Base-by-base conservation (phyloP, 1,140 invertebrate genomes). In the Zophobas atratus region DNA sequence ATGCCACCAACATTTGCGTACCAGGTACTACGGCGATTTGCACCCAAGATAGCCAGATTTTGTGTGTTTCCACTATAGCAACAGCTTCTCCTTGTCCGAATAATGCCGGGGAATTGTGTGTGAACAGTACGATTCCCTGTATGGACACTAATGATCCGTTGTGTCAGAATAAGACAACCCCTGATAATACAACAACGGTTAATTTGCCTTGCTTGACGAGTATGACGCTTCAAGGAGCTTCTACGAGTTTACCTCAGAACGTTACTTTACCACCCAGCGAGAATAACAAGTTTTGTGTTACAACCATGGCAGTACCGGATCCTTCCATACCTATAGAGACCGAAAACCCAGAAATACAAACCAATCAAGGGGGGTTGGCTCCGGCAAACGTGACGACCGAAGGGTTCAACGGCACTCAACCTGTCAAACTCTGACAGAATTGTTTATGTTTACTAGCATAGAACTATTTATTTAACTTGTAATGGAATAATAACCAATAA, bases 201-300 rank as follows among this genome's bases (percentile, higher is more conserved):
- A 72, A 8, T 43, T 41, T 77, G n/a, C 82, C 82, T 0, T 83
- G 82, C 73, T 72, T 82, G 8, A 80, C 82, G 5, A 83, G 82
- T 53, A 38, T 83, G 8, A 83, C 81, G 6, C 48, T 81, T 36
- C 79, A 83, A 63, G 73, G 72, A 3, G 79, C 80, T 49, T 76
- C 79, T 4, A 43, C 81, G 43, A 76, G 80, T 51, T 57, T 81
- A 77, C 49, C 53, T 6, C 32, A 70, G 36, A 78, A 73, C 34
- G 36, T 49, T 36, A 53, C 57, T 36, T 48, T 53, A 48, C 80
- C 79, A 38, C 75, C 70, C 33, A 80, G 70, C 35, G 48, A 79
- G 35, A 74, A 81, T n/a, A 80, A 82, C 60, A 77, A 67, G 20
- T 83, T 80, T 63, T 83, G 82, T 67, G 79, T 83, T 8, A 83